Percentiles rank a stretch among this genome's conserved stretches.
Evolutionary conservation across 2,113 vertebrate species (phyloP).

Genomic region (Electrona antarctica): DNA sequence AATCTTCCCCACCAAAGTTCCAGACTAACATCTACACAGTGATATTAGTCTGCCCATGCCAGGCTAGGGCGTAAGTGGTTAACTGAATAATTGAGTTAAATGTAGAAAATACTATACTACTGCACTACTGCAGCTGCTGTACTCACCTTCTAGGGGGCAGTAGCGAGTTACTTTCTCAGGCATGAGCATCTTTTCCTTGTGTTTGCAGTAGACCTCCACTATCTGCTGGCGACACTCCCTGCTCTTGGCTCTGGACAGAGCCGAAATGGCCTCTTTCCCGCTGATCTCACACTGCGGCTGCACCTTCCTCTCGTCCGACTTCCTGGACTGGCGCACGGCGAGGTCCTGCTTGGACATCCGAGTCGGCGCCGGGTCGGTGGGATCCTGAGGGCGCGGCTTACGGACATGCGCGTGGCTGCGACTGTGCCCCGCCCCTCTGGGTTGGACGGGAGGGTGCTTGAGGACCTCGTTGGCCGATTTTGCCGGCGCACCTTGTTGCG

Average conservation of each 20-base stretch:
- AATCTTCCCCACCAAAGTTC: too few species aligned
- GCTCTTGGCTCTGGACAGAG: conserved; percentile 86
- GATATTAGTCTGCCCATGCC: too few species aligned
- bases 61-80: too few species aligned
- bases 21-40: too few species aligned
- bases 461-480: conserved; percentile 78
- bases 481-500: conserved; percentile 53
- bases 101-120: too few species aligned
- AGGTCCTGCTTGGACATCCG: conserved; percentile 35
- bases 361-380: conserved; percentile 17
- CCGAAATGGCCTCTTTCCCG: conserved; percentile 90
- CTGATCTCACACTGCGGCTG: conserved; percentile 85
- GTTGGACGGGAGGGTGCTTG: conserved; percentile 46
- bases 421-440: conserved; percentile 2
- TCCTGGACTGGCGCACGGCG: not conserved
- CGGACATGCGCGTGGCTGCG: conserved; percentile 40
- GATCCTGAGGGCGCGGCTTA: conserved; percentile 27
- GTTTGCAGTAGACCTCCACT: conserved; percentile 85
- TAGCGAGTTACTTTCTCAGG: conserved; percentile 85
- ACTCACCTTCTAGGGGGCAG: conserved; percentile 89
- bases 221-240: conserved; percentile 88
- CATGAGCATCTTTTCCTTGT: conserved; percentile 87
- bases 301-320: conserved; percentile 73
- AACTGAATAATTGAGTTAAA: too few species aligned
- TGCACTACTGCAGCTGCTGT: not conserved